Evolutionary conservation across 2,113 vertebrate genomes (phyloP).

Genomic region (Sceloporus tristichus): DNA sequence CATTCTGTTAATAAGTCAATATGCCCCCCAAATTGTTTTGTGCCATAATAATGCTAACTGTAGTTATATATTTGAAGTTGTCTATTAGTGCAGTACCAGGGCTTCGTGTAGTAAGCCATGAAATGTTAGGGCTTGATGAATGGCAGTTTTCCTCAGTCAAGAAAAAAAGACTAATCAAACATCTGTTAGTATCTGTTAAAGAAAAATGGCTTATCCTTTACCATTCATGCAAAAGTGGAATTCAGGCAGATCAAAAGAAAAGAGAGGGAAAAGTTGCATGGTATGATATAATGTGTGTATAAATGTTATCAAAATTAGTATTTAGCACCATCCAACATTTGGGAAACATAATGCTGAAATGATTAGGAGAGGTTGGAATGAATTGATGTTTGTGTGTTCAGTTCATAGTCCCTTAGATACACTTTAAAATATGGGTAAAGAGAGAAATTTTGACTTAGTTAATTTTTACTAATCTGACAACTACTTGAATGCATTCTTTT

Average conservation of each 20-base stretch:
- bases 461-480: not conserved
- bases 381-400: not conserved
- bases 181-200: not conserved
- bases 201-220: not conserved
- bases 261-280: not conserved
- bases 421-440: not conserved
- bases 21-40: not conserved
- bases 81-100: not conserved
- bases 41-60: not conserved
- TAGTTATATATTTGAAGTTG: not conserved
- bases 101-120: not conserved
- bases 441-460: not conserved
- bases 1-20: not conserved
- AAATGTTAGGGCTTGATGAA: not conserved
- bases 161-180: not conserved
- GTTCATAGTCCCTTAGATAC: not conserved
- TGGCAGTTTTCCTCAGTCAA: not conserved
- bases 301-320: not conserved
- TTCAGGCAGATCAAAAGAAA: not conserved
- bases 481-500: not conserved
- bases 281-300: not conserved
- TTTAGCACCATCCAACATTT: not conserved
- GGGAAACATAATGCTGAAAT: not conserved
- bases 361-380: not conserved
- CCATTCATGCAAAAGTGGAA: not conserved